A percentile compares a stretch with the other conserved stretches of the same genome.
These are phyloP conservation scores for Drosophila cracens DNA, from an alignment of 2,888 invertebrate genomes.

Conservation along the genomic window DNA sequence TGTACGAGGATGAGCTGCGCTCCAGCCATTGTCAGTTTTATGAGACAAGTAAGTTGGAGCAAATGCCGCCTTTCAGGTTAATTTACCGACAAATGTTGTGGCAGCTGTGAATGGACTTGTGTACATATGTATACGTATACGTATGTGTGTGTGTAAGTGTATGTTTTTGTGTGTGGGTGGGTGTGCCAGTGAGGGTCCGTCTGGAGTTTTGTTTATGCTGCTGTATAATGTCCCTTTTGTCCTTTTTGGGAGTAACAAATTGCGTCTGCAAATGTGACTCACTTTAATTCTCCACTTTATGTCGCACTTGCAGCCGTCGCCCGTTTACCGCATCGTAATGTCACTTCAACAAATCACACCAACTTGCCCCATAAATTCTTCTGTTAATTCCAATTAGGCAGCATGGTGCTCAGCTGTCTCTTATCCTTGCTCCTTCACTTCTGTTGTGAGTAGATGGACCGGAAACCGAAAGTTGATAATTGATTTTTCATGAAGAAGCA, in stretches of 20 bases:
- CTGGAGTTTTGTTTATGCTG: slow-evolving; percentile 71
- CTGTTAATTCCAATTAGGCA: slow-evolving; percentile 85
- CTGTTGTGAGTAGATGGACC: neutral
- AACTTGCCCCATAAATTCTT: slow-evolving; percentile 83
- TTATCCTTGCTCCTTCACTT: slow-evolving; percentile 30
- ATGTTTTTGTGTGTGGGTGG: slow-evolving; percentile 13
- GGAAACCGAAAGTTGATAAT: slow-evolving; percentile 45
- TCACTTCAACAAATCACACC: slow-evolving; percentile 84
- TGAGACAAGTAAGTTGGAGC: slow-evolving; percentile 36
- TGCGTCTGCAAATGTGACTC: slow-evolving; percentile 74
- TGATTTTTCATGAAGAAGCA: slow-evolving; percentile 54
- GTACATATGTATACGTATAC: neutral
- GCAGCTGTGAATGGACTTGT: slow-evolving; percentile 43
- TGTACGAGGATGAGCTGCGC: neutral
- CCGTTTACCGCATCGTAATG: slow-evolving; percentile 80
- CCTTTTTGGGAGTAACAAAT: slow-evolving; percentile 71
- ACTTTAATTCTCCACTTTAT: slow-evolving; percentile 45
- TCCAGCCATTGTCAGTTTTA: slow-evolving; percentile 31
- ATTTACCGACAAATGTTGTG: slow-evolving; percentile 48
- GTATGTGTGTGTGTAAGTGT: neutral
- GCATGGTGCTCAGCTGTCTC: slow-evolving; percentile 78
- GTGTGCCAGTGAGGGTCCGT: slow-evolving; percentile 43
- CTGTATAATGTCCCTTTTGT: slow-evolving; percentile 62
- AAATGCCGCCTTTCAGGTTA: slow-evolving; percentile 39
- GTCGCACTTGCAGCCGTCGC: slow-evolving; percentile 56